These are phyloP conservation scores for Epinotia ramella DNA, from an alignment of 2,888 invertebrate species.

Conservation along the genomic window DNA sequence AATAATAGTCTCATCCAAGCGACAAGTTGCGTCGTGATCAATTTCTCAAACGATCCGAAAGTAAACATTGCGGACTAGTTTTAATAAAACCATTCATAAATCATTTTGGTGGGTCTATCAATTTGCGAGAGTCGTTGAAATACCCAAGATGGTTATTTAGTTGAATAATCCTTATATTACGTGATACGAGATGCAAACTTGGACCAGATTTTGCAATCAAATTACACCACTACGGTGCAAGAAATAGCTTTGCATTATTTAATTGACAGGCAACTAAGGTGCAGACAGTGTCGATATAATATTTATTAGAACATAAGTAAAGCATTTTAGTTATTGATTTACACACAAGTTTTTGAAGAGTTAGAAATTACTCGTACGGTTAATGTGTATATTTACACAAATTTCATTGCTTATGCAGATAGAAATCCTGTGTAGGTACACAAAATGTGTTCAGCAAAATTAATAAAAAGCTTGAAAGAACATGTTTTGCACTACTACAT, in stretches of 20 bases:
- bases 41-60: conserved; percentile 21
- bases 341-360: neutral
- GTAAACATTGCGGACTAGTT: conserved; percentile 39
- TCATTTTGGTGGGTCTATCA: conserved; percentile 39
- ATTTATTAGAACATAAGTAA: conserved; percentile 10
- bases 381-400: neutral
- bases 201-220: conserved; percentile 36
- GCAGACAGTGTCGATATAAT: conserved; percentile 3
- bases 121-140: conserved; percentile 33
- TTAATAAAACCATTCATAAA: conserved; percentile 29
- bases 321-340: neutral
- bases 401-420: too few species aligned
- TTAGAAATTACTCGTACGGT: neutral
- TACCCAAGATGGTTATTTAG: conserved; percentile 15
- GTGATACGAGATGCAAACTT: conserved; percentile 28
- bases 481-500: too few species aligned
- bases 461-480: too few species aligned
- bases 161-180: conserved; percentile 41
- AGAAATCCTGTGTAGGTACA: too few species aligned
- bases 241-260: conserved; percentile 23
- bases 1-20: conserved; percentile 1
- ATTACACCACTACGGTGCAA: conserved; percentile 6
- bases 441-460: too few species aligned
- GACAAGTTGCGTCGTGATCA: conserved; percentile 21
- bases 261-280: conserved; percentile 23